Base-by-base conservation (phyloP, 2,797 vertebrate species). In the Salarias fasciatus region DNA sequence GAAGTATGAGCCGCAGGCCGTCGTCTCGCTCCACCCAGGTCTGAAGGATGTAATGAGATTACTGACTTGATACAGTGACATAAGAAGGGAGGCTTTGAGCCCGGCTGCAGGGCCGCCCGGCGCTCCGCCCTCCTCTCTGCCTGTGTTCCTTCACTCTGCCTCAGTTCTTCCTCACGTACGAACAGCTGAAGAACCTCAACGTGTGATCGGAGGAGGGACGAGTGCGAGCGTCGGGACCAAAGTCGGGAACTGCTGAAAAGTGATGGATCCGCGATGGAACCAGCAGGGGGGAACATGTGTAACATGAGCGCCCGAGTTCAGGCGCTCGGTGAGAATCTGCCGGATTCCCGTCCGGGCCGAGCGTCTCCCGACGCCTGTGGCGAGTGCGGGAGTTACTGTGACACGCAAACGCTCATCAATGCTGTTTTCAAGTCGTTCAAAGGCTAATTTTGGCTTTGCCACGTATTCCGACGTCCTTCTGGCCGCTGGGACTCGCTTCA, bases 161-260 rank as follows among this genome's bases (percentile, higher is more conserved):
- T 58, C 85, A 93, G 92, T 93, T 93, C 82, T 93, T 93, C 81
- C 84, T 92, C 81, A 90, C 92, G 0, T 93, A 93, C 2, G 92
- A 93, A 38, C 92, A 93, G 84, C 86, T 93, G 68, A 93, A 90
- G 84, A 91, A 90, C 58, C 59, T 92, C 18, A 36, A 87, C 0
- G 84, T 91, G 49, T 93, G 89, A 92, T 4, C 0, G 11, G 5
- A 11, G 7, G 18, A 18, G 36, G 50, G 61, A 58, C 0, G 33
- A 68, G 63, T 6, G 11, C 8, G 63, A 59, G 69, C 13, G 9
- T 4, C 5, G 55, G 74, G 79, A 83, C 85, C 72, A 74, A 83
- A 50, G 10, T 38, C 11, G 2, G 52, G 70, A 75, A 15, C 28
- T 61, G 46, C 46, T 55, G 54, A 52, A 63, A 36, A 31, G 33